Conservation (phyloP, 2,113 vertebrate species). For the Phainopepla nitens region DNA sequence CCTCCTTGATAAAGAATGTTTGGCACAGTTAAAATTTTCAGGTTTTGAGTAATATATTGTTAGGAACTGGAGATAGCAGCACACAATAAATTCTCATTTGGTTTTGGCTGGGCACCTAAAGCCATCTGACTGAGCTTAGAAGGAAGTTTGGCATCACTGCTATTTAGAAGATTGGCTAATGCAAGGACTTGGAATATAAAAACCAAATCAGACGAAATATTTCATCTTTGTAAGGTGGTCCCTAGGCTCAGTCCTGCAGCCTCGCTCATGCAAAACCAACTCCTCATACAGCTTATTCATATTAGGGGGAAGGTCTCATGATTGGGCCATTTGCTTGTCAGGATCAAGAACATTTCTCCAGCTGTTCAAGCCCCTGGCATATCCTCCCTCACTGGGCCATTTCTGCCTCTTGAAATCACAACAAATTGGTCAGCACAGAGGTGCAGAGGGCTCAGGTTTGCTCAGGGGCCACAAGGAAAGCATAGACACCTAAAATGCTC, state of each 20-base stretch:
- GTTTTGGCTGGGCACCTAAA: slow-evolving; percentile 47
- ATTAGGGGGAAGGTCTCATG: neutral
- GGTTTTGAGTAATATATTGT: slow-evolving; percentile 47
- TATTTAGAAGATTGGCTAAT: slow-evolving; percentile 21
- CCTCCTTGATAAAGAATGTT: slow-evolving; percentile 69
- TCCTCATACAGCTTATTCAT: neutral
- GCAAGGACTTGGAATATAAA: slow-evolving; percentile 19
- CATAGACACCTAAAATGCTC: neutral
- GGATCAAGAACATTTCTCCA: neutral
- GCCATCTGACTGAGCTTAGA: slow-evolving; percentile 11
- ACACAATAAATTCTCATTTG: neutral
- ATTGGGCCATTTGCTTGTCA: neutral
- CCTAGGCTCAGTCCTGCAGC: neutral
- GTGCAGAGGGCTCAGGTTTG: neutral
- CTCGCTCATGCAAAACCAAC: neutral
- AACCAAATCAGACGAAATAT: slow-evolving; percentile 8
- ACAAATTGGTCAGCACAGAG: neutral
- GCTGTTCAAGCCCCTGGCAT: rapidly evolving
- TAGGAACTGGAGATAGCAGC: slow-evolving; percentile 51
- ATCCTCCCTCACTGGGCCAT: neutral
- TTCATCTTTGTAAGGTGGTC: slow-evolving; percentile 6
- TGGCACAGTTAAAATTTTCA: slow-evolving; percentile 58
- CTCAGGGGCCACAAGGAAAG: rapidly evolving
- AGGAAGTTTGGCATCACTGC: slow-evolving; percentile 33
- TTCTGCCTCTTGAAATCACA: rapidly evolving